Conservation (phyloP, 1,140 invertebrate genomes). For the Hesperophylax magnus region DNA sequence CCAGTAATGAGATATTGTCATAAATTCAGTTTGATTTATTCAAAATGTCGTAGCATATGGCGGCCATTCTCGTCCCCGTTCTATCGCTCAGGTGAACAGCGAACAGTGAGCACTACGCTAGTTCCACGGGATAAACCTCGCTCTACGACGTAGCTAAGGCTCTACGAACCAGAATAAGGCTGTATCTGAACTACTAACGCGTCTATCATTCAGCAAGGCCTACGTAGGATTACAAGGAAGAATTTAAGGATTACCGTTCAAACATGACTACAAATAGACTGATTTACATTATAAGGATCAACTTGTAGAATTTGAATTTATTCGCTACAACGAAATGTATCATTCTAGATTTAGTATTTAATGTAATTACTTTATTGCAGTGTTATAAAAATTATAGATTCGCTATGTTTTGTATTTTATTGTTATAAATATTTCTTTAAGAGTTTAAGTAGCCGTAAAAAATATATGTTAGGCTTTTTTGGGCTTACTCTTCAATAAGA, state of each 20-base stretch:
- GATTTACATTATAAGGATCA: neutral
- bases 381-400: too few relatives aligned
- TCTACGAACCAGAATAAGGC: constrained; percentile 13
- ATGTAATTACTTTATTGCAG: too few relatives aligned
- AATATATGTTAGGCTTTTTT: too few relatives aligned
- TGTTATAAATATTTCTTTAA: too few relatives aligned
- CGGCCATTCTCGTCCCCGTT: neutral
- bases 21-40: neutral
- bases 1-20: neutral
- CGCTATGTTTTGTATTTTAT: too few relatives aligned
- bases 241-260: neutral
- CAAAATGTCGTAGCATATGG: neutral
- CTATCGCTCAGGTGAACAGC: neutral
- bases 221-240: neutral
- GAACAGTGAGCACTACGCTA: neutral
- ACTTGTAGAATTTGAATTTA: too few relatives aligned
- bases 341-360: too few relatives aligned
- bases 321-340: too few relatives aligned
- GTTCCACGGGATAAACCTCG: neutral
- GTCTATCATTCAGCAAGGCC: neutral
- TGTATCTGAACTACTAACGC: neutral
- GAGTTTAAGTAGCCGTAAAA: too few relatives aligned
- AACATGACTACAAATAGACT: constrained; percentile 3
- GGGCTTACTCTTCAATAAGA: too few relatives aligned
- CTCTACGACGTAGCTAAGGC: neutral